Evolutionary conservation across 2,113 vertebrate species (phyloP).

Genomic region (Felis catus): DNA sequence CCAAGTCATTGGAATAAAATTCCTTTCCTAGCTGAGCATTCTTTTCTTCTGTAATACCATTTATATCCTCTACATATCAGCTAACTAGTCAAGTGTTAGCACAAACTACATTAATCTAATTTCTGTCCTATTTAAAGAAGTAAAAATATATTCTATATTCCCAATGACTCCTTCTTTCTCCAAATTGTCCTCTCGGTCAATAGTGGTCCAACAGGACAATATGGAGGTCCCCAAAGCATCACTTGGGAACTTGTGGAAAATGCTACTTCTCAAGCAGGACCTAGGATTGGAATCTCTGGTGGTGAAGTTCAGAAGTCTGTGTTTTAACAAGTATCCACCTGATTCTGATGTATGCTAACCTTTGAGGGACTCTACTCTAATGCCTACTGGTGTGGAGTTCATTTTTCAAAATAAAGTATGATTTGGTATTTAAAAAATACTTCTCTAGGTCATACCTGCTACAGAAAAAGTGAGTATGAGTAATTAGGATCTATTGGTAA

Average conservation of each 20-base stretch:
- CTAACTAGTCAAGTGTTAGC: background rate
- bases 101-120: background rate
- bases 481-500: background rate
- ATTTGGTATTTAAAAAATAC: background rate
- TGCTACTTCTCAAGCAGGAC: background rate
- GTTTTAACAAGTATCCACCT: background rate
- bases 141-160: background rate
- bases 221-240: background rate
- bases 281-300: background rate
- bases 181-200: background rate
- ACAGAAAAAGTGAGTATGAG: background rate
- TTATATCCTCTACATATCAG: background rate
- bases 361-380: background rate
- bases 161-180: background rate
- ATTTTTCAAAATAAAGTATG: background rate
- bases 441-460: background rate
- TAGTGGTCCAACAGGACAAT: background rate
- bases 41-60: background rate
- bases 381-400: background rate
- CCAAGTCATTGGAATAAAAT: background rate
- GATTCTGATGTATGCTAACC: background rate
- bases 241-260: background rate
- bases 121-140: background rate
- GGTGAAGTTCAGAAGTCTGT: background rate
- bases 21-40: background rate